These are phyloP conservation scores for Lepidocyrtoides sp. DNA, from an alignment of 2,888 invertebrate species.

Conservation along the genomic window DNA sequence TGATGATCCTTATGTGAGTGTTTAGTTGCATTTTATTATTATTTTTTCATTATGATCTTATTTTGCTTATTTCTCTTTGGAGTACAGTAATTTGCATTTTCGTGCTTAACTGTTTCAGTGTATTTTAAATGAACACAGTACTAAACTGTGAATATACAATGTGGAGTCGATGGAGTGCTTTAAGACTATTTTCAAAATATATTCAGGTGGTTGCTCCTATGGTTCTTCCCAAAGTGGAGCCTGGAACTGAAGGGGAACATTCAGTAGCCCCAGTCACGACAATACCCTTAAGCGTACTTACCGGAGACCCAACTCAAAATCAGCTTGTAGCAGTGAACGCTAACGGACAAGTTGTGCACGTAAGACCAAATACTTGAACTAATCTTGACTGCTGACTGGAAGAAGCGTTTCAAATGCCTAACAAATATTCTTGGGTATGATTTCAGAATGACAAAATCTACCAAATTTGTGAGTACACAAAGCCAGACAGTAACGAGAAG, in stretches of 20 bases:
- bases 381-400: too few relatives aligned
- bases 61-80: not conserved
- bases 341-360: constrained; percentile 85
- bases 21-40: not conserved
- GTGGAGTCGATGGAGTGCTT: too few relatives aligned
- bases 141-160: too few relatives aligned
- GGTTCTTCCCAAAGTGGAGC: constrained; percentile 93
- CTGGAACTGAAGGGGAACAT: constrained; percentile 90
- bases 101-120: too few relatives aligned
- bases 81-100: too few relatives aligned
- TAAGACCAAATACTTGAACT: too few relatives aligned
- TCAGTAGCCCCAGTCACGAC: constrained; percentile 60
- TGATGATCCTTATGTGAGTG: constrained; percentile 20
- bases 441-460: constrained; percentile 85
- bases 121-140: too few relatives aligned
- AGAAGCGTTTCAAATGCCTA: not conserved
- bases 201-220: constrained; percentile 91
- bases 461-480: constrained; percentile 84
- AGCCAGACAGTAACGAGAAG: constrained; percentile 84
- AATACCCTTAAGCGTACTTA: constrained; percentile 81
- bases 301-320: constrained; percentile 84
- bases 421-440: constrained; percentile 1
- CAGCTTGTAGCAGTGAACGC: constrained; percentile 84
- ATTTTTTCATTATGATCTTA: constrained; percentile 3
- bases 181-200: constrained; percentile 41